Evolutionary conservation across 2,888 invertebrate genomes (phyloP).

Genomic region (Mesopsocus fuscifrons): DNA sequence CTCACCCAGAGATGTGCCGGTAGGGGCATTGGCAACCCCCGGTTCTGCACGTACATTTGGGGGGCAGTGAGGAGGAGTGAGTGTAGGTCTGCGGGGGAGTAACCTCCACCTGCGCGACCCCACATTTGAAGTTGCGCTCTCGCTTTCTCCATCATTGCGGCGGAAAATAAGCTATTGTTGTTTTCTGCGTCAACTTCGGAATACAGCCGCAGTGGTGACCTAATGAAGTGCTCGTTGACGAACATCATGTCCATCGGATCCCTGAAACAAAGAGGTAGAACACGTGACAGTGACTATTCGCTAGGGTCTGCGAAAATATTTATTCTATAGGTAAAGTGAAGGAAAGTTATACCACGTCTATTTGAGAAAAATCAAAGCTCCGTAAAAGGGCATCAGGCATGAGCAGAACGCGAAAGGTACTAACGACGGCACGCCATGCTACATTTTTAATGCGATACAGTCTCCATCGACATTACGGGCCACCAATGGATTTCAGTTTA

Average conservation of each 20-base stretch:
- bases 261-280: slow-evolving; percentile 23
- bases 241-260: slow-evolving; percentile 65
- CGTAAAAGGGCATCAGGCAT: no score
- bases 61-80: slow-evolving; percentile 23
- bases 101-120: slow-evolving; percentile 24
- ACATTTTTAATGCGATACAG: no score
- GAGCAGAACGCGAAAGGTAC: no score
- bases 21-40: slow-evolving; percentile 19
- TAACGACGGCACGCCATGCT: no score
- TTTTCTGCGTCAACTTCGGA: slow-evolving; percentile 34
- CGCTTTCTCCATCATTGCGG: slow-evolving; percentile 28
- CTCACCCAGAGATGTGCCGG: slow-evolving; percentile 29
- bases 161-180: slow-evolving; percentile 26
- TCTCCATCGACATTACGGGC: no score
- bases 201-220: slow-evolving; percentile 35
- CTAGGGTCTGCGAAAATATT: no score
- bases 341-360: no score
- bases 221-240: slow-evolving; percentile 56
- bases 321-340: no score
- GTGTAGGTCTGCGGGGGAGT: slow-evolving; percentile 23
- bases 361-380: no score
- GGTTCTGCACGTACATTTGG: slow-evolving; percentile 16
- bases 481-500: no score
- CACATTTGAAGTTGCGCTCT: slow-evolving; percentile 25
- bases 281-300: no score